Percentiles rank a stretch among this genome's conserved stretches.
phyloP scores from a whole-genome alignment of 2,888 invertebrate genomes.

The Dinocampus coccinellae region DNA sequence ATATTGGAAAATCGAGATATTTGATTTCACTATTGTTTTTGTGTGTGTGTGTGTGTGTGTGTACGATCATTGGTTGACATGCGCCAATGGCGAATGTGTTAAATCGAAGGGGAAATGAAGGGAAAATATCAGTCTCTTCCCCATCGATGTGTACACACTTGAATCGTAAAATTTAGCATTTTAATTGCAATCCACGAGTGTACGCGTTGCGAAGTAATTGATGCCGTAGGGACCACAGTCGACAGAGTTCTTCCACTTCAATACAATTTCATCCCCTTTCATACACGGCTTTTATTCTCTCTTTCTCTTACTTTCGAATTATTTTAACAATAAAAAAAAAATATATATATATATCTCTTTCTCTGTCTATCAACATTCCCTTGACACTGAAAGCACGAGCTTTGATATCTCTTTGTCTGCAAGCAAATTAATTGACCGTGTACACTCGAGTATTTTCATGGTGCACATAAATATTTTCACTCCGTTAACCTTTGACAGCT shows the following conservation, averaged over 20 bases:
- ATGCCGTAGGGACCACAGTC: constrained; percentile 54
- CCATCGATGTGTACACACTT: constrained; percentile 31
- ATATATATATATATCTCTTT: no score
- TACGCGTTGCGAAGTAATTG: constrained; percentile 52
- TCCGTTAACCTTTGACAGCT: constrained; percentile 54
- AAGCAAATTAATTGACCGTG: constrained; percentile 57
- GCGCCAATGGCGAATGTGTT: constrained; percentile 39
- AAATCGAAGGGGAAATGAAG: constrained; percentile 42
- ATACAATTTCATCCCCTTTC: constrained; percentile 12
- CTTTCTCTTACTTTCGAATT: constrained; percentile 37
- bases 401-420: constrained; percentile 55
- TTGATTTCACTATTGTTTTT: background rate
- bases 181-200: constrained; percentile 55
- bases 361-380: constrained; percentile 27
- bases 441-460: constrained; percentile 45
- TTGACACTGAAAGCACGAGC: constrained; percentile 33
- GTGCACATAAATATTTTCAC: constrained; percentile 58
- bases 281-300: constrained; percentile 11
- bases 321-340: background rate
- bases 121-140: constrained; percentile 12
- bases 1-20: background rate
- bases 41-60: no score
- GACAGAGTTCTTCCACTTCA: constrained; percentile 31
- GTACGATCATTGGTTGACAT: constrained; percentile 16
- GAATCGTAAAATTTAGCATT: constrained; percentile 58